These are phyloP conservation scores for Myiopsitta monachus DNA, from an alignment of 2,113 vertebrate species.

Conservation along the genomic window DNA sequence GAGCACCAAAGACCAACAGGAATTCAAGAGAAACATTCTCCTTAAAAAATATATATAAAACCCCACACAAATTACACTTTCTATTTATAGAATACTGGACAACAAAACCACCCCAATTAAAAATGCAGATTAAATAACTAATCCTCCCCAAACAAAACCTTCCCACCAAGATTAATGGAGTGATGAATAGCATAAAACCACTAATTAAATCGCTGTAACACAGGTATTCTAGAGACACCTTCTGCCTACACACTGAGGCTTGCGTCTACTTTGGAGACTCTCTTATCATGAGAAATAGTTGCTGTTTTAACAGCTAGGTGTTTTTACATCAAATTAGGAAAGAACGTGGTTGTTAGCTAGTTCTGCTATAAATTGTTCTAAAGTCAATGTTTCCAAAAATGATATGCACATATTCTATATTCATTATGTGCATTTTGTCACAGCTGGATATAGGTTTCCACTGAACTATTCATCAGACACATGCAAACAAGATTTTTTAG, in stretches of 20 bases:
- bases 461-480: not conserved
- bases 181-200: slow-evolving; percentile 13
- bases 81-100: not conserved
- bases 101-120: slow-evolving; percentile 2
- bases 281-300: not conserved
- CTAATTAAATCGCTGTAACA: slow-evolving; percentile 26
- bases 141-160: not conserved
- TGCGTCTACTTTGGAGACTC: not conserved
- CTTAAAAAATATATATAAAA: not conserved
- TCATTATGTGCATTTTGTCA: not conserved
- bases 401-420: not conserved
- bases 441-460: not conserved
- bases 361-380: not conserved
- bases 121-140: slow-evolving; percentile 43
- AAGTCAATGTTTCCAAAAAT: not conserved
- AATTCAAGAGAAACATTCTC: not conserved
- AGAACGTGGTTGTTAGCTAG: not conserved
- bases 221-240: not conserved
- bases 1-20: not conserved
- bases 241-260: not conserved
- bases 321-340: not conserved
- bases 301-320: not conserved
- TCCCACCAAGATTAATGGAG: not conserved
- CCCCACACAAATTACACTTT: not conserved
- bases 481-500: not conserved